A percentile compares a stretch with the other conserved stretches of the same genome.
Evolutionary conservation across 2,888 invertebrate genomes (phyloP).

Genomic region (Morpho helenor): DNA sequence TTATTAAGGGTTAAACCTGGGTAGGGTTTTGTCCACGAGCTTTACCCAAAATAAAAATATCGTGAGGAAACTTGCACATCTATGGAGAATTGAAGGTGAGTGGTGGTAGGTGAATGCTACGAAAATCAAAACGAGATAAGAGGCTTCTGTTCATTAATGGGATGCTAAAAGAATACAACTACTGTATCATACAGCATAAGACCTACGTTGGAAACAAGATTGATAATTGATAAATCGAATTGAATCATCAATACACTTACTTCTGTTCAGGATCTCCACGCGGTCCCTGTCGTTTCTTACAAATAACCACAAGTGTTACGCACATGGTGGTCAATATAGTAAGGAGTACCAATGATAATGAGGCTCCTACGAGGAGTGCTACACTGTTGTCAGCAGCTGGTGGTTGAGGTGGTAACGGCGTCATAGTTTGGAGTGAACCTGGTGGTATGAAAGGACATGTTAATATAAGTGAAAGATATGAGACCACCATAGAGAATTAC

Average conservation of each 20-base stretch:
- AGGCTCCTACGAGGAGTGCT: constrained; percentile 63
- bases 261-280: constrained; percentile 56
- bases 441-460: neutral
- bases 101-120: no score
- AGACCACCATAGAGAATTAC: no score
- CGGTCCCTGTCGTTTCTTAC: constrained; percentile 60
- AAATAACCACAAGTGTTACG: constrained; percentile 67
- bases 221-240: neutral
- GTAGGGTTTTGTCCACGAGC: no score
- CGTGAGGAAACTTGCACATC: no score
- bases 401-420: constrained; percentile 53
- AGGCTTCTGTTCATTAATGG: no score
- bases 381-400: constrained; percentile 59
- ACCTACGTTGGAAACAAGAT: neutral
- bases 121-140: no score
- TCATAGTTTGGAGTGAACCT: constrained; percentile 72
- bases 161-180: no score
- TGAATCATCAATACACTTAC: constrained; percentile 34
- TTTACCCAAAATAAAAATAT: no score
- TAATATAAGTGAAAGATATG: no score
- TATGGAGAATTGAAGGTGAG: no score
- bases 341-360: constrained; percentile 61
- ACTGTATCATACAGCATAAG: no score
- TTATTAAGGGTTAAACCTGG: no score
- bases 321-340: constrained; percentile 69